These are phyloP conservation scores for Halesus radiatus DNA, from an alignment of 1,140 invertebrate species.

Conservation along the genomic window DNA sequence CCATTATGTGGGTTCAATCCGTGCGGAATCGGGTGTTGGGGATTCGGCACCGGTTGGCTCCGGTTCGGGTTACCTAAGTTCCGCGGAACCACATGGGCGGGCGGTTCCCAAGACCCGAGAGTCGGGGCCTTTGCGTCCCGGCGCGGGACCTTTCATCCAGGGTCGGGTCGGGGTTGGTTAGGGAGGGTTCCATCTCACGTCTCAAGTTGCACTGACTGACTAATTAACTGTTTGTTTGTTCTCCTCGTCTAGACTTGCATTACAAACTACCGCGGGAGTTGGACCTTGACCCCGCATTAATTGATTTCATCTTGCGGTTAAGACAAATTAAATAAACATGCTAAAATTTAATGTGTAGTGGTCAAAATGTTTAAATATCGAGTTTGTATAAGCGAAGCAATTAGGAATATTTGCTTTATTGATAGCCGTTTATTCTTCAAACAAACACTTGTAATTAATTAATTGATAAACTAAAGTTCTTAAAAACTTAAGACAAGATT, in stretches of 20 bases:
- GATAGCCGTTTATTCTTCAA: too few species aligned
- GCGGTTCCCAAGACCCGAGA: background rate
- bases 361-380: too few species aligned
- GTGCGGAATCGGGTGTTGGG: background rate
- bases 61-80: conserved; percentile 38
- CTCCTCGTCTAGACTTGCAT: background rate
- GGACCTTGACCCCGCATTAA: conserved; percentile 7
- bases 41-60: background rate
- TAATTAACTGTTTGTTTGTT: background rate
- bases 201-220: background rate
- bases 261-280: background rate
- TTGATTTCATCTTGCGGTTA: too few species aligned
- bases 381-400: too few species aligned
- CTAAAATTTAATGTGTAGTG: too few species aligned
- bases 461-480: too few species aligned
- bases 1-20: conserved; percentile 17
- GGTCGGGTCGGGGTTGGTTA: too few species aligned
- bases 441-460: too few species aligned
- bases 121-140: background rate
- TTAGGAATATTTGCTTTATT: too few species aligned
- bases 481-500: too few species aligned
- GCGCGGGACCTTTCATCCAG: too few species aligned
- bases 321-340: too few species aligned
- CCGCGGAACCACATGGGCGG: conserved; percentile 28
- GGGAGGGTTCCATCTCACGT: background rate